Percentiles rank a stretch among this genome's conserved stretches.
Evolutionary conservation across 2,113 vertebrate genomes (phyloP).

Genomic region (Raphicerus campestris): DNA sequence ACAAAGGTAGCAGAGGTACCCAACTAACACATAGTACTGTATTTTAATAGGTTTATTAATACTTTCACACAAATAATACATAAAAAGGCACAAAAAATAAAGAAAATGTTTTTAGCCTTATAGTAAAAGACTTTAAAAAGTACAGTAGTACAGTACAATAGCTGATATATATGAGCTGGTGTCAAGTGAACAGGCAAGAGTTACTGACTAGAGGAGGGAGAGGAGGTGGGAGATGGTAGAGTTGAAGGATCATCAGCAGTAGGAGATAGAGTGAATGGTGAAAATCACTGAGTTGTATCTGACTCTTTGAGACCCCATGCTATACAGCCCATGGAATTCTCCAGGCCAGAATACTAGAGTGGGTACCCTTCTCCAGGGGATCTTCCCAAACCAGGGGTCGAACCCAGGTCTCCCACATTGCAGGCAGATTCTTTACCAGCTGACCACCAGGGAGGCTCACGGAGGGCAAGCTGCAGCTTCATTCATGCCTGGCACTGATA

Average conservation of each 20-base stretch:
- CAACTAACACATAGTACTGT: neutral
- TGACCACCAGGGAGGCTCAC: neutral
- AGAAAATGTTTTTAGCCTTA: neutral
- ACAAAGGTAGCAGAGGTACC: neutral
- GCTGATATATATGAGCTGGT: too few relatives aligned
- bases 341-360: neutral
- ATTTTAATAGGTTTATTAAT: neutral
- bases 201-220: neutral
- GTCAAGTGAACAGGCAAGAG: neutral
- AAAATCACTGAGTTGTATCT: neutral
- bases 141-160: neutral
- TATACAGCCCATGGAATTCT: neutral
- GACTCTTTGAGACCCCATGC: neutral
- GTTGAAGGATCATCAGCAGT: neutral
- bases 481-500: neutral
- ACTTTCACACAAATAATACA: neutral
- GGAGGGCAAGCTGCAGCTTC: neutral
- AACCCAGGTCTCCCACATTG: neutral
- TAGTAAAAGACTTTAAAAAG: neutral
- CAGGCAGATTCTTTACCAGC: neutral
- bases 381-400: neutral
- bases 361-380: neutral
- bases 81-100: neutral
- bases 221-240: neutral
- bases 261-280: neutral